phyloP scores from a whole-genome alignment of 2,888 invertebrate genomes.

The Cyaniris semiargus region DNA sequence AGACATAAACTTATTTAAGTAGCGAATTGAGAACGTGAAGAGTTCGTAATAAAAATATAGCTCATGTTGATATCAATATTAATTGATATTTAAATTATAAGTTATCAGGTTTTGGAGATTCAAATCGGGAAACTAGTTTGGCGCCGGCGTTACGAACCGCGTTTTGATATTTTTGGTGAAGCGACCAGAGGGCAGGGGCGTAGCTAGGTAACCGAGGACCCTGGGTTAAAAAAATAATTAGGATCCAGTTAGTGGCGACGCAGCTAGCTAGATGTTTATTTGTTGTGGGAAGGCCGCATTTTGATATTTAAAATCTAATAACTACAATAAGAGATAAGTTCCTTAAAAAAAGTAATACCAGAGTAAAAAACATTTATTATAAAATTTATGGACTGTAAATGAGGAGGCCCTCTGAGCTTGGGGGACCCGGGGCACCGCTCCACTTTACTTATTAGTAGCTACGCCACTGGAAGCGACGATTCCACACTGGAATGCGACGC shows the following conservation, averaged over 20 bases:
- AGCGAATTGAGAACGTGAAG: slow-evolving; percentile 23
- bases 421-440: too few species aligned
- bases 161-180: slow-evolving; percentile 70
- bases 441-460: too few species aligned
- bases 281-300: too few species aligned
- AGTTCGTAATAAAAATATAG: background rate
- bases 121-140: slow-evolving; percentile 62
- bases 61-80: slow-evolving; percentile 13
- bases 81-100: slow-evolving; percentile 18
- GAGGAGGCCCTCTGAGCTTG: too few species aligned
- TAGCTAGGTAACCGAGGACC: background rate
- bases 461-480: slow-evolving; percentile 38
- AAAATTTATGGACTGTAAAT: too few species aligned
- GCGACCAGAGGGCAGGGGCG: slow-evolving; percentile 30
- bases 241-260: too few species aligned
- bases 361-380: too few species aligned
- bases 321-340: too few species aligned
- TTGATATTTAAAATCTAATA: too few species aligned
- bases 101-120: slow-evolving; percentile 49
- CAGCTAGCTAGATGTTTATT: too few species aligned
- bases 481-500: slow-evolving; percentile 51
- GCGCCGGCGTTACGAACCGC: slow-evolving; percentile 53
- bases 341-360: too few species aligned
- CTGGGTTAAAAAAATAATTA: too few species aligned
- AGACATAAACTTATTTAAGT: slow-evolving; percentile 16